Evolutionary conservation across 2,113 vertebrate species (phyloP).

Genomic region (Fregata magnificens): DNA sequence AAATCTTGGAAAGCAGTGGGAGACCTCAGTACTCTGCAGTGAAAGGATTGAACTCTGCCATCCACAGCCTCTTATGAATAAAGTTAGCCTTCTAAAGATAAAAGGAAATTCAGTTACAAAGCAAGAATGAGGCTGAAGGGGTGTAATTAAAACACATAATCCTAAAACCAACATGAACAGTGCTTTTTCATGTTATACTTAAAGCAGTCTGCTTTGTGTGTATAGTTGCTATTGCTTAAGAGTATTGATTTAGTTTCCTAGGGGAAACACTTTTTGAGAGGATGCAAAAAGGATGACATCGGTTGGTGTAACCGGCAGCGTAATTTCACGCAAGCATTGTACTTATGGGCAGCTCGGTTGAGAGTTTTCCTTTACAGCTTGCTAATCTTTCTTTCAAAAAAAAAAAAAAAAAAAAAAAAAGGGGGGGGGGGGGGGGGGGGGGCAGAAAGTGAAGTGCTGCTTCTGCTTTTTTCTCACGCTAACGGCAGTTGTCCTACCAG

Average conservation of each 20-base stretch:
- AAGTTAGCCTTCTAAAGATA: constrained; percentile 23
- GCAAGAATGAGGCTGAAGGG: neutral
- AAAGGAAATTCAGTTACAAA: constrained; percentile 48
- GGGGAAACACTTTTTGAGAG: neutral
- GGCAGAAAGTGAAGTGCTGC: neutral
- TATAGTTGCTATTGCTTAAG: constrained; percentile 1
- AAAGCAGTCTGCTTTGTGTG: neutral
- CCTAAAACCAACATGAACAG: neutral
- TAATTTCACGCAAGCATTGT: neutral
- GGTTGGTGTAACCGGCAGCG: neutral
- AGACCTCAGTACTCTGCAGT: neutral
- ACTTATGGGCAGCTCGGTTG: neutral
- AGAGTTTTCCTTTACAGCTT: neutral
- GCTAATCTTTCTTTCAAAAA: neutral
- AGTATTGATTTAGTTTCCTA: constrained; percentile 47
- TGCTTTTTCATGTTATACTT: constrained; percentile 7
- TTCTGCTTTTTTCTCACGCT: neutral
- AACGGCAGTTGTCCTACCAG: neutral
- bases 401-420: neutral
- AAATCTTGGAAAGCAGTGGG: constrained; percentile 1
- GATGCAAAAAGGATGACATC: neutral
- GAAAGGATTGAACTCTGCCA: constrained; percentile 5
- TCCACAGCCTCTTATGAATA: constrained; percentile 1
- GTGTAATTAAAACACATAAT: constrained; percentile 50
- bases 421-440: no score